Base-by-base conservation (phyloP, 1,140 invertebrate genomes). In the Platorchestia sp. region DNA sequence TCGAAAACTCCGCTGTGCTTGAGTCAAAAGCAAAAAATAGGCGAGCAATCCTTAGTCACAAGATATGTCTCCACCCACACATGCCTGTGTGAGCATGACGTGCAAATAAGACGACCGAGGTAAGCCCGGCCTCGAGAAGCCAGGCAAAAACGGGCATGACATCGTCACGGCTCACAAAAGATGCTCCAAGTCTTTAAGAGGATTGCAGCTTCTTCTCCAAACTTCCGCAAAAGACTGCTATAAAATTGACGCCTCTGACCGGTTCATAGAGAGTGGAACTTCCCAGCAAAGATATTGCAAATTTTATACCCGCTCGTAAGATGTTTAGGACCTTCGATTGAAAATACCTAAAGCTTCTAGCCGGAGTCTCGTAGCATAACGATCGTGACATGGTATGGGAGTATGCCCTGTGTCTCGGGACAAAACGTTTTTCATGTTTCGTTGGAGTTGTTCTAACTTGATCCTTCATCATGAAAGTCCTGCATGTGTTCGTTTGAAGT, bases 131-230 rank as follows among this genome's bases (percentile, higher is more conserved):
- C 14, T 22, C 1, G 27, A 75, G 59, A 75, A 75, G 59, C 59
- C 59, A 75, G 36, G 59, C 14, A 75, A 75, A 75, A 75, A 10
- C 27, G 10, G 27, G 59, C 59, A 36, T 75, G 59, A 36, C 59
- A 75, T 75, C 59, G 59, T 75, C 27, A 75, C 10, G 27, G 59
- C 59, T 10, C 59, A 75, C 59, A 75, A 75, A 75, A 75, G 59
- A 75, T 75, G 59, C 19, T 27, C 19, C 10, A 90, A 90, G 87
- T 90, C 87, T 90, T 42, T 90, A 90, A 90, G 87, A 90, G 87
- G 87, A 90, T 90, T 90, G 87, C 44, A 42, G 87, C 87, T 90
- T 90, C 87, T 75, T 75, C 59, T 36, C 87, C 22, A 40, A 87
- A 90, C 22, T 43, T 90, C 41, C 44, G 5, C 19, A 19, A 90